Evolutionary conservation across 2,888 invertebrate species (phyloP).

Genomic region (Dugesia japonica): DNA sequence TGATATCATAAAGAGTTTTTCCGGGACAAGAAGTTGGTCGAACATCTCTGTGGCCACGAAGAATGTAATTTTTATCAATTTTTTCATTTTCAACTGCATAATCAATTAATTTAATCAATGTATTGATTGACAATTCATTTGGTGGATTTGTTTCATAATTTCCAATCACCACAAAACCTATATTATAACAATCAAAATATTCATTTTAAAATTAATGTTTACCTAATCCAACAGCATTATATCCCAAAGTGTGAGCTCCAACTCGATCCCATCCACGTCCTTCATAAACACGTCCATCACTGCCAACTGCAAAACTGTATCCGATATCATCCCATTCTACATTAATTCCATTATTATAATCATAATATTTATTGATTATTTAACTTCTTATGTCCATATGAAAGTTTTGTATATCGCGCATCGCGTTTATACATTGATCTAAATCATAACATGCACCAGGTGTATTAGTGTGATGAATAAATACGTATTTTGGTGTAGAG

Average conservation of each 20-base stretch:
- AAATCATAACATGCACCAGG: neutral
- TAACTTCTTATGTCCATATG: conserved; percentile 20
- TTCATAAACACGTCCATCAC: neutral
- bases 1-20: conserved; percentile 27
- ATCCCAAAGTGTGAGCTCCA: neutral
- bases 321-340: conserved; percentile 7
- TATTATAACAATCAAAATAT: conserved; percentile 13
- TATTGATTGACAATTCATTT: conserved; percentile 23
- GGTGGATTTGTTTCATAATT: conserved; percentile 29
- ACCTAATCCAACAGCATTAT: conserved; percentile 7
- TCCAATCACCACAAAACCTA: conserved; percentile 34
- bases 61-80: conserved; percentile 31
- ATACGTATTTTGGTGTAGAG: neutral
- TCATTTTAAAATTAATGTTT: neutral
- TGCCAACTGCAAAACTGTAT: conserved; percentile 5
- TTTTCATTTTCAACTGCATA: conserved; percentile 29
- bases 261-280: neutral
- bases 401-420: neutral
- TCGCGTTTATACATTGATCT: neutral
- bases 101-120: conserved; percentile 28
- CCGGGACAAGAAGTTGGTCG: conserved; percentile 32
- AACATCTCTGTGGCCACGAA: conserved; percentile 34
- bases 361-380: neutral
- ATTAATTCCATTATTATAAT: neutral
- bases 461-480: neutral